phyloP scores from a whole-genome alignment of 2,888 invertebrate genomes.

The Masnerella sp. region DNA sequence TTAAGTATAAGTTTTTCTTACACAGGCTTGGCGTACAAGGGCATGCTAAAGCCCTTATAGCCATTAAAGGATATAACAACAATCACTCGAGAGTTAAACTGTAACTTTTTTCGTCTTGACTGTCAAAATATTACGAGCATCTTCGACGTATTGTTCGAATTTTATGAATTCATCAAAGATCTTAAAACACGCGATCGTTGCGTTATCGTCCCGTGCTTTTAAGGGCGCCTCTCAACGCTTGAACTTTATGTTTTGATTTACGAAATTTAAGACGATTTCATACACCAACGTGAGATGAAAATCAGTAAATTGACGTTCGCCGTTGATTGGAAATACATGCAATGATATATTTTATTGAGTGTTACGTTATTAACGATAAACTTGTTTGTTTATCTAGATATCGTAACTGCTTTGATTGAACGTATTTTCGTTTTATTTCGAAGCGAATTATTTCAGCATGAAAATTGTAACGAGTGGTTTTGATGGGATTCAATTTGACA shows the following conservation, averaged over 20 bases:
- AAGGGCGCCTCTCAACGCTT: conserved; percentile 19
- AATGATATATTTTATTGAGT: background rate
- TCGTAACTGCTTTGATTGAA: background rate
- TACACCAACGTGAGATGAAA: background rate
- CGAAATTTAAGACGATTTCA: conserved; percentile 9
- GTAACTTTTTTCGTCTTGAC: too few species aligned
- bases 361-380: background rate
- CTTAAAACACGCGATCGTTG: conserved; percentile 26
- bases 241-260: conserved; percentile 15
- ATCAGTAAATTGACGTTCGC: conserved; percentile 8
- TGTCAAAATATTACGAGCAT: conserved; percentile 39
- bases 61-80: too few species aligned
- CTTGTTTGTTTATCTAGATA: too few species aligned
- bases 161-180: conserved; percentile 29
- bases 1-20: too few species aligned
- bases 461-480: too few species aligned
- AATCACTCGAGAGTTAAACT: too few species aligned
- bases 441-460: too few species aligned
- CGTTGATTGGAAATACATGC: conserved; percentile 9
- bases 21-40: too few species aligned
- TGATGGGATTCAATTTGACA: too few species aligned
- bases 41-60: too few species aligned
- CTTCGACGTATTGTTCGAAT: background rate
- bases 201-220: conserved; percentile 20
- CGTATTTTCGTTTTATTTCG: too few species aligned